These are phyloP conservation scores for Hippocampus barbouri DNA, from an alignment of 2,113 vertebrate genomes.

Conservation along the genomic window DNA sequence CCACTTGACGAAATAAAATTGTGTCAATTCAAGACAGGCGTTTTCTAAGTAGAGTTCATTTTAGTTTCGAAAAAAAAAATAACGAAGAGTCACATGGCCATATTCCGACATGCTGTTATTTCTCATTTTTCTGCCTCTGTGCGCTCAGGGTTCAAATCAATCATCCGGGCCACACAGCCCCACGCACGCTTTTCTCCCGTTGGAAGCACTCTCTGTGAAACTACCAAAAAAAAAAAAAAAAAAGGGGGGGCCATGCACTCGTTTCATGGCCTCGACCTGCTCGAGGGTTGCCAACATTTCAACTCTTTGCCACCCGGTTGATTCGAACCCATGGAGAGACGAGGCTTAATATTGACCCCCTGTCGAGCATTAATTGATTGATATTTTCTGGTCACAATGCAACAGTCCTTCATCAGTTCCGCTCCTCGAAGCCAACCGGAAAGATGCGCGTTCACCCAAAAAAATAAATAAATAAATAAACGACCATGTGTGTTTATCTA, in stretches of 20 bases:
- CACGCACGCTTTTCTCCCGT: constrained; percentile 33
- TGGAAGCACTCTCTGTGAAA: constrained; percentile 26
- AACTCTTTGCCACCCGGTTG: constrained; percentile 34
- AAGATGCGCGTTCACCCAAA: constrained; percentile 63
- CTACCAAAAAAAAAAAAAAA: neutral
- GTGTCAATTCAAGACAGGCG: no score
- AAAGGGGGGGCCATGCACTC: neutral
- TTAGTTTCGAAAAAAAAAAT: no score
- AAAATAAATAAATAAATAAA: constrained; percentile 36
- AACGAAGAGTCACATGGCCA: constrained; percentile 15
- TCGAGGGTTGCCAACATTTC: constrained; percentile 39
- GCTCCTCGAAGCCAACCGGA: constrained; percentile 50
- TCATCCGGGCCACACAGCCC: constrained; percentile 49
- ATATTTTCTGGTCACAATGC: constrained; percentile 44
- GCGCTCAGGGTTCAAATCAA: constrained; percentile 40
- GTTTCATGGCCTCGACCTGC: constrained; percentile 35
- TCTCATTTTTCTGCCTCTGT: constrained; percentile 46
- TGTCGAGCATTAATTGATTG: constrained; percentile 29
- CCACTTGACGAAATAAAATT: no score
- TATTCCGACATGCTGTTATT: constrained; percentile 45
- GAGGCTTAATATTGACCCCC: neutral
- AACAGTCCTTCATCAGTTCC: constrained; percentile 56
- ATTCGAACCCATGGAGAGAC: constrained; percentile 31
- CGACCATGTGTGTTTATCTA: constrained; percentile 24
- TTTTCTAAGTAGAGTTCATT: no score